Evolutionary conservation across 1,140 invertebrate genomes (phyloP).

Genomic region (Leptinotarsa undecemlineata): DNA sequence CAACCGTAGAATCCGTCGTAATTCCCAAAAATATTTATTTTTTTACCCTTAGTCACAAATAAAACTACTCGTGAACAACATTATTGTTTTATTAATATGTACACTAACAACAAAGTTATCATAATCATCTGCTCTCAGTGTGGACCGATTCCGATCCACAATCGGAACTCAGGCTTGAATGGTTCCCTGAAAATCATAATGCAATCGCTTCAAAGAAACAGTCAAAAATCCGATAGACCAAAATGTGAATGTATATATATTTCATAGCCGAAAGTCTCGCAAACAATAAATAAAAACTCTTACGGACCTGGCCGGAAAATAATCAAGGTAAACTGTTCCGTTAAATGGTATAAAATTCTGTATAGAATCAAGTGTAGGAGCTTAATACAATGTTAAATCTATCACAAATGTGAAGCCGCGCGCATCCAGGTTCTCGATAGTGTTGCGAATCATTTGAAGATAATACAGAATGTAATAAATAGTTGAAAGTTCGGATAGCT

Average conservation of each 20-base stretch:
- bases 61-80: conserved; percentile 1
- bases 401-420: conserved; percentile 15
- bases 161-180: background rate
- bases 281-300: background rate
- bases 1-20: background rate
- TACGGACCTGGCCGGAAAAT: background rate
- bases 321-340: background rate
- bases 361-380: conserved; percentile 18
- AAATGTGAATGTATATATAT: conserved; percentile 3
- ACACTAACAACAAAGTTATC: conserved; percentile 13
- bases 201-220: background rate
- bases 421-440: conserved; percentile 7
- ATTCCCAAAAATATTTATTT: background rate
- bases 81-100: conserved; percentile 18
- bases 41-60: background rate
- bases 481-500: background rate
- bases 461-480: background rate
- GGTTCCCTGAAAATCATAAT: background rate
- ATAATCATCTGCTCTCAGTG: background rate
- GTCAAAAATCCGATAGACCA: background rate
- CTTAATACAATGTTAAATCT: conserved; percentile 24
- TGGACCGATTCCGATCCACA: background rate
- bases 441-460: background rate
- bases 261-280: background rate
- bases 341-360: conserved; percentile 5